Conservation (phyloP, 2,888 invertebrate genomes). For the Callosobruchus maculatus region DNA sequence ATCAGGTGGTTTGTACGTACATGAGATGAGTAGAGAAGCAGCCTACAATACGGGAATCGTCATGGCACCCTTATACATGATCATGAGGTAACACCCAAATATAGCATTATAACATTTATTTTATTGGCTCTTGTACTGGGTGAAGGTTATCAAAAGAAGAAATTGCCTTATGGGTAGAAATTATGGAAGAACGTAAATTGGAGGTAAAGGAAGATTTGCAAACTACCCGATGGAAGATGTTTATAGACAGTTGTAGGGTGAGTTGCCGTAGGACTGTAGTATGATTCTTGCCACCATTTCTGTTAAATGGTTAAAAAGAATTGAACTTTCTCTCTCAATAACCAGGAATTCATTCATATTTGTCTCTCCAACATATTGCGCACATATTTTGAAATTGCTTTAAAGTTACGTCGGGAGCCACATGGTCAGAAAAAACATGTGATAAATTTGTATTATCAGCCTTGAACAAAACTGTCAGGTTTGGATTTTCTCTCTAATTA, state of each 20-base stretch:
- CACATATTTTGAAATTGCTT: slow-evolving; percentile 34
- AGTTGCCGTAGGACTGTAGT: too few species aligned
- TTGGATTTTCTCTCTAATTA: slow-evolving; percentile 42
- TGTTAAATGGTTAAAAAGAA: too few species aligned
- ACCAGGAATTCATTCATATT: too few species aligned
- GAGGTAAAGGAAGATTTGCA: slow-evolving; percentile 11
- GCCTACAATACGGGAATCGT: slow-evolving; percentile 41
- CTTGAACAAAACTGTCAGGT: slow-evolving; percentile 39
- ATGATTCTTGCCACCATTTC: too few species aligned
- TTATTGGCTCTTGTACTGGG: neutral
- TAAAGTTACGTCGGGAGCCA: slow-evolving; percentile 28
- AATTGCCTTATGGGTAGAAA: slow-evolving; percentile 27
- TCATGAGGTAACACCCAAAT: slow-evolving; percentile 31
- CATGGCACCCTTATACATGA: slow-evolving; percentile 40
- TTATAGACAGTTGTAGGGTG: slow-evolving; percentile 49
- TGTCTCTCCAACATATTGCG: slow-evolving; percentile 32
- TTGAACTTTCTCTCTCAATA: too few species aligned
- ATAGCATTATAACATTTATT: neutral
- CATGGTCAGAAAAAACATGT: slow-evolving; percentile 29
- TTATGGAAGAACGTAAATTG: slow-evolving; percentile 29
- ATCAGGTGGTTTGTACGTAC: slow-evolving; percentile 51
- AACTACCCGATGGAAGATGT: slow-evolving; percentile 50
- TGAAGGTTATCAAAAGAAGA: slow-evolving; percentile 27
- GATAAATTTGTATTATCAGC: slow-evolving; percentile 40
- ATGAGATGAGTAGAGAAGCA: slow-evolving; percentile 41